Conservation (phyloP, 2,888 invertebrate species). For the Lasiommata megera region DNA sequence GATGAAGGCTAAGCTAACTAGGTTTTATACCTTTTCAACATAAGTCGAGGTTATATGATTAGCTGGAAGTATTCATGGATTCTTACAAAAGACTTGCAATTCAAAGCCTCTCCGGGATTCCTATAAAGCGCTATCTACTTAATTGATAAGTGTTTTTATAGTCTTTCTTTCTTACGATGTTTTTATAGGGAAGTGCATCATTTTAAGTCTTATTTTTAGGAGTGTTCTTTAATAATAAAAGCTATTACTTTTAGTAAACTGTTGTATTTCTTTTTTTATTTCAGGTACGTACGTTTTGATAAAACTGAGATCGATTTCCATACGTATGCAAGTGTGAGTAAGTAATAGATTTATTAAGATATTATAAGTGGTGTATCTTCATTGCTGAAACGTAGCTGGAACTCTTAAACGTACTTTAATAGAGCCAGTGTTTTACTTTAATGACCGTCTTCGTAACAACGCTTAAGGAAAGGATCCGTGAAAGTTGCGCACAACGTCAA, state of each 20-base stretch:
- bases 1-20: not conserved
- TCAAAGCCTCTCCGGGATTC: not conserved
- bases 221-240: too few species aligned
- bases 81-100: not conserved
- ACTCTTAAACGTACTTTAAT: slow-evolving; percentile 32
- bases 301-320: slow-evolving; percentile 60
- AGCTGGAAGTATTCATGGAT: not conserved
- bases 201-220: too few species aligned
- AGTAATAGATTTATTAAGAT: slow-evolving; percentile 64
- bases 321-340: slow-evolving; percentile 61
- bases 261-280: slow-evolving; percentile 37
- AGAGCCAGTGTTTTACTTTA: slow-evolving; percentile 37
- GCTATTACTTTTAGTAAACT: too few species aligned
- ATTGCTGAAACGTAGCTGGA: slow-evolving; percentile 20
- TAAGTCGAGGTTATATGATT: not conserved
- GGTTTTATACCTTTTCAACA: not conserved
- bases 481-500: slow-evolving; percentile 46
- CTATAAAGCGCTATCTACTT: not conserved
- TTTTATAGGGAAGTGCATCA: not conserved
- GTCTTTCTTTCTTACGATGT: not conserved
- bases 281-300: slow-evolving; percentile 73
- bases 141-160: not conserved
- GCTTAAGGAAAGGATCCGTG: slow-evolving; percentile 34
- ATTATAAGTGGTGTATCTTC: slow-evolving; percentile 25
- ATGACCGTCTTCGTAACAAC: slow-evolving; percentile 40